Evolutionary conservation across 1,140 invertebrate genomes (phyloP), one percentile per base, ranked within the genome.

Genomic region (Andricus grossulariae): DNA sequence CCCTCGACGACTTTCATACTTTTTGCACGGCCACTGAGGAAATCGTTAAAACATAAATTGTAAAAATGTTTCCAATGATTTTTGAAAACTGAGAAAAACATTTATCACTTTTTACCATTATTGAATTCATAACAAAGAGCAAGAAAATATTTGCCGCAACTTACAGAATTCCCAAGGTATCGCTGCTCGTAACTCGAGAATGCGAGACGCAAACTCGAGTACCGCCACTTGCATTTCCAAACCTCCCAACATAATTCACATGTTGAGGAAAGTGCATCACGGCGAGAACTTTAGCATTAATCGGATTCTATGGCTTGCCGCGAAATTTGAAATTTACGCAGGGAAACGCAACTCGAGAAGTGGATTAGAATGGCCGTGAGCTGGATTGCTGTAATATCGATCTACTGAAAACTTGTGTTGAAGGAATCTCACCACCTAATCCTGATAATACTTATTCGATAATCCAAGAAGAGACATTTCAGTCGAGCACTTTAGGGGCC

Each of bases 201-300:
- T 71, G 71, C 74, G 70, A n/a, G 55, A 18, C 15, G 73, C 70
- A 73, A 79, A 77, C 70, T 71, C 72, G 71, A 80, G 80, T 78
- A 80, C 78, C 50, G 76, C 74, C 15, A 60, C 60, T 78, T 79
- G 80, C 76, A 80, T 82, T 80, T 60, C 60, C 78, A 75, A 45
- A 52, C 55, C 57, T 55, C 60, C 60, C 13, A 13, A 66, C 25
- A 32, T 66, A 32, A 39, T 15, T 66, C 60, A 32, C 25, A 32
- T 19, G 57, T 32, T 55, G 0, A n/a, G 15, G 57, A 66, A 66
- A 66, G n/a, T 66, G 60, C 60, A 66, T 66, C 32, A 39, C 57
- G 25, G 0, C 13, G 25, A 39, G n/a, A 66, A 66, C 60, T 66
- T 66, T n/a, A 66, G 39, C 25, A 66, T n/a, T 39, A 39, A 66